These are phyloP conservation scores for Maccullochella peelii DNA, from an alignment of 2,113 vertebrate genomes.

Conservation along the genomic window DNA sequence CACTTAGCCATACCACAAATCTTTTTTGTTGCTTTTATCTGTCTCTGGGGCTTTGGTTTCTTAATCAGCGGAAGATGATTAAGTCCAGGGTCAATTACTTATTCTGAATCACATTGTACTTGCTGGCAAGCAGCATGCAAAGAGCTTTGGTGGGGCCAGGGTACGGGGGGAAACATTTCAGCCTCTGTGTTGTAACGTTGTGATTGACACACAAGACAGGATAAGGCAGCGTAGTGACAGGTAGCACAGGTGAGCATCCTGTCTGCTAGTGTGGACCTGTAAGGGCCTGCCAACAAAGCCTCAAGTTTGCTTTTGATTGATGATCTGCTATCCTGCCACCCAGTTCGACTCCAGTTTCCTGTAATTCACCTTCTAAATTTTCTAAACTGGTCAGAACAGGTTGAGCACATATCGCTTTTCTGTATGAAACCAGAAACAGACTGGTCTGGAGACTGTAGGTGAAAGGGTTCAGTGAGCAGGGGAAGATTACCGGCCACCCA, in stretches of 20 bases:
- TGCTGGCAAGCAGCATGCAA: constrained; percentile 33
- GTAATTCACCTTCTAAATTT: neutral
- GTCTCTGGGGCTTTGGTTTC: constrained; percentile 52
- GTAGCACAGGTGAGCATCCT: constrained; percentile 75
- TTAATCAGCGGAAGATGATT: constrained; percentile 63
- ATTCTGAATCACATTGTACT: constrained; percentile 56
- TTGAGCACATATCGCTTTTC: neutral
- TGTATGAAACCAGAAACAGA: constrained; percentile 5
- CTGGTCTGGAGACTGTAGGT: constrained; percentile 18
- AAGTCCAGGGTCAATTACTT: constrained; percentile 51
- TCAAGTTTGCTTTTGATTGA: constrained; percentile 35
- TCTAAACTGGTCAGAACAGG: constrained; percentile 20
- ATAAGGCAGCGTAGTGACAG: constrained; percentile 68
- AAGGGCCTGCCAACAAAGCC: constrained; percentile 71
- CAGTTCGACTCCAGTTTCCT: neutral
- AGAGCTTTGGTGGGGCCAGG: constrained; percentile 31
- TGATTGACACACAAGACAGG: constrained; percentile 57
- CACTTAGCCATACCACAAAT: constrained; percentile 42
- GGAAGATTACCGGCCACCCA: constrained; percentile 48
- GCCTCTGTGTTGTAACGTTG: constrained; percentile 23
- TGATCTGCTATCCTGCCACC: constrained; percentile 37
- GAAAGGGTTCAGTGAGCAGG: constrained; percentile 38
- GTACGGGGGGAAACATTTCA: constrained; percentile 9
- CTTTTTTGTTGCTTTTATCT: constrained; percentile 30
- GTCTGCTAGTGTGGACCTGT: constrained; percentile 77